Evolutionary conservation across 2,888 invertebrate genomes (phyloP), one percentile per base, ranked within the genome.

Genomic region (Megaustenia siamemsis): DNA sequence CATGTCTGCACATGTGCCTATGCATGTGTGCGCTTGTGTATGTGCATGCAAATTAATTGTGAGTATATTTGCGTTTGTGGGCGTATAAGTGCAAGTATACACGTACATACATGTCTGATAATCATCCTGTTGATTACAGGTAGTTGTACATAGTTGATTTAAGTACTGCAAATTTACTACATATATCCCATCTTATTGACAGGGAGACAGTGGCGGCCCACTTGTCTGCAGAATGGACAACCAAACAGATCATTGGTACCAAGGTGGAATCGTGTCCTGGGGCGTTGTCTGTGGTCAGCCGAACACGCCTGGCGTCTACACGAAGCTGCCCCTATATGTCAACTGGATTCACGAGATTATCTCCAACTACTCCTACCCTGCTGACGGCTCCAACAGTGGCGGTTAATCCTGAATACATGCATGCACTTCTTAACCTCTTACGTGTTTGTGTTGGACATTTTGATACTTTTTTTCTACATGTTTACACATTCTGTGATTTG

Each of bases 161-260:
- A n/a, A n/a, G n/a, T n/a, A n/a, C n/a, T n/a, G n/a, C n/a, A n/a
- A n/a, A n/a, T n/a, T n/a, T n/a, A n/a, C n/a, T n/a, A n/a, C n/a
- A n/a, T n/a, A n/a, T n/a, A n/a, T n/a, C n/a, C n/a, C 40, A 40
- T 63, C 40, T 21, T 40, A 40, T 76, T 87, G 86, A 10, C 87
- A 93, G 93, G 93, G 93, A 28, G 93, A 93, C 87, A 93, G 93
- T 40, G 93, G 93, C 10, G 93, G 93, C 2, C 93, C 93, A 10
- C 87, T 93, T 77, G 88, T 93, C 43, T 93, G 93, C 87, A 89
- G 89, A 8, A 83, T 82, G 83, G 86, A 89, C 60, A 86, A 86
- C 38, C 82, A 84, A n/a, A 82, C 88, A 1, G 91, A 90, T 86
- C 86, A 83, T 38, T 92, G 91, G 91, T 90, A 87, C 78, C 90